Base-by-base conservation (phyloP, 2,888 invertebrate genomes). In the Pammene fasciana region DNA sequence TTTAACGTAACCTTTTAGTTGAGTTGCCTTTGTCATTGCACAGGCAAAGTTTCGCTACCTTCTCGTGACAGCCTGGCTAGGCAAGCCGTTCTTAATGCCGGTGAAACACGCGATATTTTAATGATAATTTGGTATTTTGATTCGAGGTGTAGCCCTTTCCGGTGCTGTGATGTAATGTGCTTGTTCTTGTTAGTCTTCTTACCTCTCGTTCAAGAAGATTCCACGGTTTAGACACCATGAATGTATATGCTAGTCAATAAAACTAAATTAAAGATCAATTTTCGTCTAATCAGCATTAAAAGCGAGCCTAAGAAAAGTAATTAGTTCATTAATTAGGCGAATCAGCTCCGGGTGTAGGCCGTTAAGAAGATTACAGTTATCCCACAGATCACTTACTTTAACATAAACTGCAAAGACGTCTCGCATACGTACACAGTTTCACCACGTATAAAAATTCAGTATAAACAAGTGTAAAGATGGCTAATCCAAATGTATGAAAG, bases 51-150 rank as follows among this genome's bases (percentile, higher is more conserved):
- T 61, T 46, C 26, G 26, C 26, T 26, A 26, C 26, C 61, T 43
- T 26, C 48, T 48, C 62, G 68, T 57, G 68, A 64, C 56, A 43
- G 52, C 50, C 14, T 46, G 54, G 67, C 54, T 64, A 54, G 38
- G 36, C 38, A 66, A 13, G 57, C 34, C 34, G 16, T 26, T 43
- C 18, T 62, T 68, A 50, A 68, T 64, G 56, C 16, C 11, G 16
- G 9, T 16, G 34, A 43, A 50, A n/a, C 68, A 68, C 68, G 68
- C 68, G 62, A 68, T 68, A 68, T 43, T 68, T 64, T 68, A 61
- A 68, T 64, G 62, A 68, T 68, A 64, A 68, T 68, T 68, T 48
- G 62, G 68, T 62, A 68, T 68, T 54, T 68, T 64, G 68, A 62
- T 64, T 64, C 56, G 50, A 57, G 36, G 48, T 68, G 52, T 60